Evolutionary conservation across 2,888 invertebrate genomes (phyloP).

Genomic region (Eupithecia abbreviata): DNA sequence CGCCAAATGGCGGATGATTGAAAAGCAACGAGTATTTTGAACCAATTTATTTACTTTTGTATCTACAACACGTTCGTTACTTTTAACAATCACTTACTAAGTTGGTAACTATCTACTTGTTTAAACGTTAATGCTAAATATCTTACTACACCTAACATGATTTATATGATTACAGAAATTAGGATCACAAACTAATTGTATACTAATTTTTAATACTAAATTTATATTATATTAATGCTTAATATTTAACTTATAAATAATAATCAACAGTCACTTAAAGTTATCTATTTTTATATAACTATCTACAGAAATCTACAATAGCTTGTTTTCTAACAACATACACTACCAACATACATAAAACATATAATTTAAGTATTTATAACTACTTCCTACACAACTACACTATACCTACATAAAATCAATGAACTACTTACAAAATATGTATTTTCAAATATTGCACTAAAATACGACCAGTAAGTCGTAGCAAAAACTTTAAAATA

Average conservation of each 20-base stretch:
- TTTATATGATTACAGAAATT: neutral
- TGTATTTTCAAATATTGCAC: slow-evolving; percentile 3
- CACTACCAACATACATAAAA: neutral
- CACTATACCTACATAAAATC: neutral
- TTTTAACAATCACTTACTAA: neutral
- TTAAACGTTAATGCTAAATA: neutral
- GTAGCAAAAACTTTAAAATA: neutral
- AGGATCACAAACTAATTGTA: too few species aligned
- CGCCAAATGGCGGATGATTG: slow-evolving; percentile 65
- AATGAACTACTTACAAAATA: neutral
- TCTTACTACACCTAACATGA: neutral
- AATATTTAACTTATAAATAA: neutral
- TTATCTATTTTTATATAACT: neutral
- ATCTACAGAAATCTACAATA: slow-evolving; percentile 2
- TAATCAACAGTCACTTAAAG: neutral
- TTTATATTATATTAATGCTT: too few species aligned
- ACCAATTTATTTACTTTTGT: slow-evolving; percentile 49
- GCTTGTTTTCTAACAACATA: neutral
- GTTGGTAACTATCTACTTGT: neutral
- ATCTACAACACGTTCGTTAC: slow-evolving; percentile 1
- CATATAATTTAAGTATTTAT: neutral
- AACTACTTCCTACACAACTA: neutral
- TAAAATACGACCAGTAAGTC: neutral
- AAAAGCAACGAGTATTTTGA: slow-evolving; percentile 62
- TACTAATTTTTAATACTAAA: too few species aligned